These are phyloP conservation scores for Thera britannica DNA, from an alignment of 2,888 invertebrate species.

Conservation along the genomic window DNA sequence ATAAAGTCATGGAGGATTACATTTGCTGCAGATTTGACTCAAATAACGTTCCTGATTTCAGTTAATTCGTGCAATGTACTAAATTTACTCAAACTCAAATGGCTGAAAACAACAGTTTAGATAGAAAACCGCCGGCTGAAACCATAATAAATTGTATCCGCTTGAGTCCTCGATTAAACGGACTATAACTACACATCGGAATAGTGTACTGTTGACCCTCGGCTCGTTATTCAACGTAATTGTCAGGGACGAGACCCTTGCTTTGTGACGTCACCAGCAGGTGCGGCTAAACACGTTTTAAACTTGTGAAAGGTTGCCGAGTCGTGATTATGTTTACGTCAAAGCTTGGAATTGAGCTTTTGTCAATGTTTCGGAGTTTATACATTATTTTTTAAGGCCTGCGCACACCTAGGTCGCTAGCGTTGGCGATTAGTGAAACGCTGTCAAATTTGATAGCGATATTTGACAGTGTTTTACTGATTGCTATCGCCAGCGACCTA, in stretches of 20 bases:
- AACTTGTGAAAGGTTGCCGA: slow-evolving; percentile 28
- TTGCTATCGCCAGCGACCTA: no score
- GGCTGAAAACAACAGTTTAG: slow-evolving; percentile 3
- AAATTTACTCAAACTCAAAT: not conserved
- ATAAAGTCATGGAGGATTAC: no score
- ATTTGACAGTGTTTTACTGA: no score
- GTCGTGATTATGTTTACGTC: slow-evolving; percentile 27
- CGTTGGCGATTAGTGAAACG: not conserved
- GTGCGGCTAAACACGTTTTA: slow-evolving; percentile 30
- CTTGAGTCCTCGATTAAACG: slow-evolving; percentile 25
- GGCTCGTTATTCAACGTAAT: slow-evolving; percentile 41
- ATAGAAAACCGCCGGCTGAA: slow-evolving; percentile 13
- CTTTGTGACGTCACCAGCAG: slow-evolving; percentile 39
- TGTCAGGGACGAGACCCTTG: slow-evolving; percentile 39
- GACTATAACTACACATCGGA: slow-evolving; percentile 29
- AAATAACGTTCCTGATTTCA: not conserved
- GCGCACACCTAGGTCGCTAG: no score
- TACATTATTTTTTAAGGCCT: not conserved
- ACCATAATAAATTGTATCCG: slow-evolving; percentile 27
- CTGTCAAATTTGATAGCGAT: not conserved
- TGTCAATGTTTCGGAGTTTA: slow-evolving; percentile 10
- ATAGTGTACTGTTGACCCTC: slow-evolving; percentile 37
- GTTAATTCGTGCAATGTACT: not conserved
- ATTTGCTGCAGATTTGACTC: not conserved
- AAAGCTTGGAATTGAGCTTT: slow-evolving; percentile 24